phyloP scores from a whole-genome alignment of 2,888 invertebrate genomes.

The Diaphora mendica region DNA sequence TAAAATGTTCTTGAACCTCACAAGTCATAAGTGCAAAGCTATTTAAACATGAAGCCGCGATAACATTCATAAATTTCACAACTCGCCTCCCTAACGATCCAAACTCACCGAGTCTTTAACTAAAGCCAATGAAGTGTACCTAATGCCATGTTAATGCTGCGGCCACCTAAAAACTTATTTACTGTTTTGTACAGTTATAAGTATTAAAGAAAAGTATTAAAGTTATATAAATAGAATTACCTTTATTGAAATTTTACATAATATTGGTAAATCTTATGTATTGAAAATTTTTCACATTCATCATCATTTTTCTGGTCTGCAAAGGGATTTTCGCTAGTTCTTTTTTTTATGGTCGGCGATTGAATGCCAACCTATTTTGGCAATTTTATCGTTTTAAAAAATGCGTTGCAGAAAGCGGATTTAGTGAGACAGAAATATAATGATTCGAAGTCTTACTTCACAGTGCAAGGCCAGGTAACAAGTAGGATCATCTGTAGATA shows the following conservation, averaged over 20 bases:
- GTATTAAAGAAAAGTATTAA: not conserved
- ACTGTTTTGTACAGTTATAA: conserved; percentile 7
- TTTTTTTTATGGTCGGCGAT: no score
- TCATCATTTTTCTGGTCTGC: not conserved
- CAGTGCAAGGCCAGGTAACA: no score
- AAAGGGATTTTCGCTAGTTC: not conserved
- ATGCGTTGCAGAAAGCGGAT: no score
- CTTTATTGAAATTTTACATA: no score
- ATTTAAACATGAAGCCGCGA: conserved; percentile 40
- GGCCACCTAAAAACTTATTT: conserved; percentile 18
- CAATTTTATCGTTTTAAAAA: no score
- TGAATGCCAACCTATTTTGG: no score
- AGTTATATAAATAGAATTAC: not conserved
- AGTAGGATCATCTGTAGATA: no score
- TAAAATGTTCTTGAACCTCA: not conserved
- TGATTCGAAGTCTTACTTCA: no score
- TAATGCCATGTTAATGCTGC: conserved; percentile 44
- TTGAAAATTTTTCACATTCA: no score
- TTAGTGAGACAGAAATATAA: no score
- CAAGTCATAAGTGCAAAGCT: conserved; percentile 19
- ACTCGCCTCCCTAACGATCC: conserved; percentile 48
- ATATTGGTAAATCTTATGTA: no score
- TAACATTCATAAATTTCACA: conserved; percentile 54
- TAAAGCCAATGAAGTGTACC: conserved; percentile 48
- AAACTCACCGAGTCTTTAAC: conserved; percentile 45